Percentiles rank a stretch among this genome's conserved stretches.
Conservation (phyloP, 2,113 vertebrate genomes). For the Casuarius casuarius region DNA sequence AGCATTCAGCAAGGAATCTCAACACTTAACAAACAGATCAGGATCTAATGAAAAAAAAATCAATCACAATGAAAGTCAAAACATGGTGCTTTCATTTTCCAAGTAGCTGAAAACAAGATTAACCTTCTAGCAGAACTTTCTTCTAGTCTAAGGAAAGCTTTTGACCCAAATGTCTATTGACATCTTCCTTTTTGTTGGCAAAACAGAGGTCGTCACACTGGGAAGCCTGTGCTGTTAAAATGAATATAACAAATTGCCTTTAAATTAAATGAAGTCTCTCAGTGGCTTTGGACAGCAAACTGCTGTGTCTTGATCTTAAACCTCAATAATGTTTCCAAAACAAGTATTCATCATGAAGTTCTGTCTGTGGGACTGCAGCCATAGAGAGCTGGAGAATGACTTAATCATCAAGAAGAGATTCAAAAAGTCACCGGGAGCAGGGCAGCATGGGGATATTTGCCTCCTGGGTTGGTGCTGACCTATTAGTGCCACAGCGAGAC, state of each 20-base stretch:
- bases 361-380: background rate
- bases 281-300: constrained; percentile 21
- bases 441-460: background rate
- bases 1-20: background rate
- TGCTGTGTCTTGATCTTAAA: constrained; percentile 42
- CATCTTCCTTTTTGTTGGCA: background rate
- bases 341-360: background rate
- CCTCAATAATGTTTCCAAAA: constrained; percentile 17
- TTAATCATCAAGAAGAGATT: background rate
- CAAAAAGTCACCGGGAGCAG: background rate
- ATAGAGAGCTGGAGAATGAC: background rate
- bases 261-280: constrained; percentile 6
- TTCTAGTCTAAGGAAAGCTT: constrained; percentile 32
- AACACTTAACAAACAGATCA: constrained; percentile 23
- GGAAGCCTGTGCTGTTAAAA: constrained; percentile 1
- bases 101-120: constrained; percentile 38
- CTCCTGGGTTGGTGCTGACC: background rate
- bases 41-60: constrained; percentile 33
- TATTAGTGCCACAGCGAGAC: background rate
- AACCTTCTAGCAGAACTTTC: constrained; percentile 24
- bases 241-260: constrained; percentile 20
- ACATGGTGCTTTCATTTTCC: background rate
- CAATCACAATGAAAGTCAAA: constrained; percentile 14
- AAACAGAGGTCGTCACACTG: constrained; percentile 20
- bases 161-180: constrained; percentile 29